Evolutionary conservation across 2,113 vertebrate species (phyloP).

Genomic region (Podarcis muralis): DNA sequence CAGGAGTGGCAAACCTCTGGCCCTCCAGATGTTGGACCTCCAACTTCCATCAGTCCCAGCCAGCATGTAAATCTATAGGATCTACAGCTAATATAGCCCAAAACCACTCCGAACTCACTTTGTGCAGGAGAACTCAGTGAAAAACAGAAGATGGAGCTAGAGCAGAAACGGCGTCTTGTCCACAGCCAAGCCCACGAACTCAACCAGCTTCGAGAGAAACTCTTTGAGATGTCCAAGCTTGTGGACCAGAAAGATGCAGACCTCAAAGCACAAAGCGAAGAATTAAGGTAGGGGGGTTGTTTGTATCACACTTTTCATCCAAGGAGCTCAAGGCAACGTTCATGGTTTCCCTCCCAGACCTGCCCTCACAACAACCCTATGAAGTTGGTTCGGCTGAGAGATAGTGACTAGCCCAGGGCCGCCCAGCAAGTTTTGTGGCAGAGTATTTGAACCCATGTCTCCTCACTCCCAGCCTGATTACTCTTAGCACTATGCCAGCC

Average conservation of each 20-base stretch:
- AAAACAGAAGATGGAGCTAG: conserved; percentile 80
- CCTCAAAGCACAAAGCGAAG: conserved; percentile 62
- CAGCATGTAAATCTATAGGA: not conserved
- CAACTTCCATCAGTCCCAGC: not conserved
- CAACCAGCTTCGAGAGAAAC: conserved; percentile 66
- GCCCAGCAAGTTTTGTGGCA: not conserved
- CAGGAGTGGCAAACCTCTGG: too few species aligned
- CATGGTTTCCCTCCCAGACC: not conserved
- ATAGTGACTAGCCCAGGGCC: not conserved
- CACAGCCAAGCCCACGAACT: conserved; percentile 69
- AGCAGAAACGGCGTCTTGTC: conserved; percentile 68
- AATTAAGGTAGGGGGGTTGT: conserved; percentile 66
- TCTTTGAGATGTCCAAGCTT: conserved; percentile 55
- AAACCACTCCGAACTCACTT: not conserved
- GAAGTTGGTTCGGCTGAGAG: not conserved
- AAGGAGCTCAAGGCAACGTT: not conserved
- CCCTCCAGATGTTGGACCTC: too few species aligned
- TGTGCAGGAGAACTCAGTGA: conserved; percentile 79
- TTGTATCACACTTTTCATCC: not conserved
- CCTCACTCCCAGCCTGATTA: not conserved
- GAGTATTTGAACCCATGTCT: not conserved
- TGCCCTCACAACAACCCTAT: not conserved
- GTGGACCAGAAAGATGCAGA: conserved; percentile 74
- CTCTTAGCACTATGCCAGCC: not conserved
- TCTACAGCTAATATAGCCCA: not conserved